Conservation (phyloP, 2,888 invertebrate genomes). For the Drosophila austrosaltans region DNA sequence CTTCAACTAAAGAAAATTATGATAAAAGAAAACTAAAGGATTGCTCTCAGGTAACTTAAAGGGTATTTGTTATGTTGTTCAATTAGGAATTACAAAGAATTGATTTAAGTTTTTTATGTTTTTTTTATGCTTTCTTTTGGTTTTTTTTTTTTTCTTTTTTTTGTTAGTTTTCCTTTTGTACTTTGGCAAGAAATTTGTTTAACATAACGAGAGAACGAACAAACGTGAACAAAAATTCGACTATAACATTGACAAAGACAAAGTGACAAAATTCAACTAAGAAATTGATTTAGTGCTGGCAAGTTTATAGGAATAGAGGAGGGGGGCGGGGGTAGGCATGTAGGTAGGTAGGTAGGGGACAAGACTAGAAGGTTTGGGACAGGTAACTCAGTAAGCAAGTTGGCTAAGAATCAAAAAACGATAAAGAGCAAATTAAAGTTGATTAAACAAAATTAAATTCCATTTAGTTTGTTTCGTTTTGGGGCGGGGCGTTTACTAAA, state of each 20-base stretch:
- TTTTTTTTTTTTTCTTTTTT: constrained; percentile 24
- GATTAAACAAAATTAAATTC: constrained; percentile 30
- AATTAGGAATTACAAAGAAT: constrained; percentile 70
- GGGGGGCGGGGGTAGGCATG: background rate
- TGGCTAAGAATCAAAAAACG: constrained; percentile 55
- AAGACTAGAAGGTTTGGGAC: constrained; percentile 31
- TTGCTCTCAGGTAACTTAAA: constrained; percentile 61
- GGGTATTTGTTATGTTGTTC: constrained; percentile 40
- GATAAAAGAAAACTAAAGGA: constrained; percentile 17
- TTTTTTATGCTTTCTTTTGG: constrained; percentile 23
- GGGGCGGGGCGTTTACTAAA: constrained; percentile 42
- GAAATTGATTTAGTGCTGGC: constrained; percentile 74
- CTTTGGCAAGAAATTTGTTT: constrained; percentile 73
- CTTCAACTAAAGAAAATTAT: constrained; percentile 41
- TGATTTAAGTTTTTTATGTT: constrained; percentile 52
- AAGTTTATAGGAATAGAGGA: constrained; percentile 19
- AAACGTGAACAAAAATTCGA: constrained; percentile 78
- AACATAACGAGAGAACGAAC: constrained; percentile 72
- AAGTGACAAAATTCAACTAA: constrained; percentile 73
- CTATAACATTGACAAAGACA: constrained; percentile 73
- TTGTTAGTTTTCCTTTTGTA: constrained; percentile 55
- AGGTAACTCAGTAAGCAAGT: constrained; percentile 77
- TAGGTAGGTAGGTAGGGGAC: constrained; percentile 6
- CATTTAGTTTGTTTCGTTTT: constrained; percentile 7
- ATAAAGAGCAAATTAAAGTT: constrained; percentile 3